Percentiles rank a stretch among this genome's conserved stretches.
phyloP scores from a whole-genome alignment of 2,888 invertebrate genomes.

The Morinoia aosen region DNA sequence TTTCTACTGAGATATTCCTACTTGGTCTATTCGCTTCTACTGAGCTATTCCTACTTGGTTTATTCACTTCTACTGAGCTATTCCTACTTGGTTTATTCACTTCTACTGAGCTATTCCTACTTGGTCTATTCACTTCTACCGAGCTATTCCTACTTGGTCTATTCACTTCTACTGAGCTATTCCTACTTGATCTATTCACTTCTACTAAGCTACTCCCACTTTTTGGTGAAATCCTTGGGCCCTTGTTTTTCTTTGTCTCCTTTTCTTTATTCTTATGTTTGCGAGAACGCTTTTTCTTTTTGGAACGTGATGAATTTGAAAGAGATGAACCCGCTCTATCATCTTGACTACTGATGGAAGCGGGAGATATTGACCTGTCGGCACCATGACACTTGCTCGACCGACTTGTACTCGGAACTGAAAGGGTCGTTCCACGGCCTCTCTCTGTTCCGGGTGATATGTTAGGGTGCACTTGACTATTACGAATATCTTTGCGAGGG shows the following conservation, averaged over 20 bases:
- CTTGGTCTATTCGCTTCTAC: too few relatives aligned
- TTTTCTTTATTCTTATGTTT: neutral
- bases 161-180: too few relatives aligned
- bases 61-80: too few relatives aligned
- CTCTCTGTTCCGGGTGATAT: neutral
- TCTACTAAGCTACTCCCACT: neutral
- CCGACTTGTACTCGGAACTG: neutral
- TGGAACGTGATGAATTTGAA: neutral
- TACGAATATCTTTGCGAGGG: constrained; percentile 39
- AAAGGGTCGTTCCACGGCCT: neutral
- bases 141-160: too few relatives aligned
- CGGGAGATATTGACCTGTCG: neutral
- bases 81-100: too few relatives aligned
- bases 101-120: too few relatives aligned
- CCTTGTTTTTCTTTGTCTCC: neutral
- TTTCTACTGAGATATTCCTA: too few relatives aligned
- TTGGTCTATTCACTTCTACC: too few relatives aligned
- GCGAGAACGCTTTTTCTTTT: neutral
- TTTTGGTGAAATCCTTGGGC: neutral
- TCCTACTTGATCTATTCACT: neutral
- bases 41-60: too few relatives aligned
- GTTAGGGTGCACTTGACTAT: neutral
- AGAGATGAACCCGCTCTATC: neutral
- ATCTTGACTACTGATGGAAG: constrained; percentile 21
- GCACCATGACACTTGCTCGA: neutral